Evolutionary conservation across 2,113 vertebrate species (phyloP).

Genomic region (Oplegnathus fasciatus): DNA sequence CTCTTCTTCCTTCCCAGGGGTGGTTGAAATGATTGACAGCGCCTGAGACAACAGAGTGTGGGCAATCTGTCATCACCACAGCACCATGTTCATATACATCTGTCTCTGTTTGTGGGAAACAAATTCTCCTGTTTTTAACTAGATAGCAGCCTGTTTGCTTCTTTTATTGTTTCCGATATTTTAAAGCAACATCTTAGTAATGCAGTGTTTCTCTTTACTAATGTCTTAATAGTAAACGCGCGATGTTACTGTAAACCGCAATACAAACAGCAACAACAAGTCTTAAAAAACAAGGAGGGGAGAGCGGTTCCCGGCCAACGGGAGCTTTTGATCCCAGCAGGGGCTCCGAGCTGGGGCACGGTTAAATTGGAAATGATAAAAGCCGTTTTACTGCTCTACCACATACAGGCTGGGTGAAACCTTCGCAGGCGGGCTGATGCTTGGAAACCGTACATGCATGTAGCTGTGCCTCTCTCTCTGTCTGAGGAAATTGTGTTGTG

Average conservation of each 20-base stretch:
- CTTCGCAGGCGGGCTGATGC: constrained; percentile 53
- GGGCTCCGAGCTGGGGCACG: constrained; percentile 68
- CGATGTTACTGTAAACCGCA: constrained; percentile 43
- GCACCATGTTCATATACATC: constrained; percentile 17
- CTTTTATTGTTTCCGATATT: constrained; percentile 48
- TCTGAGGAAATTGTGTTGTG: constrained; percentile 48
- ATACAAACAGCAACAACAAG: constrained; percentile 53
- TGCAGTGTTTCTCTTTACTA: neutral
- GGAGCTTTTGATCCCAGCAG: constrained; percentile 78
- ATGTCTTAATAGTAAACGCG: constrained; percentile 19
- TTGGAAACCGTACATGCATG: constrained; percentile 47
- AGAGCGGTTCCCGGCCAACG: constrained; percentile 39
- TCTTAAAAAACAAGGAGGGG: constrained; percentile 43
- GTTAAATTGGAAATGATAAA: constrained; percentile 82
- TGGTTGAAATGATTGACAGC: constrained; percentile 66
- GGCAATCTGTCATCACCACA: constrained; percentile 2
- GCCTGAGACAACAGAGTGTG: constrained; percentile 52
- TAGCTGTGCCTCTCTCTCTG: constrained; percentile 48
- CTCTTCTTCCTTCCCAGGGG: constrained; percentile 55
- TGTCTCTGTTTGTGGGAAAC: constrained; percentile 17
- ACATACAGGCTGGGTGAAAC: constrained; percentile 72
- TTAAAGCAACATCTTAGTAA: constrained; percentile 16
- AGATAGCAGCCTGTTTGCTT: neutral
- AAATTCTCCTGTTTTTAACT: constrained; percentile 20
- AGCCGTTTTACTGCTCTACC: constrained; percentile 76